phyloP scores from a whole-genome alignment of 2,888 invertebrate species.

The Oconnorella tubifera region DNA sequence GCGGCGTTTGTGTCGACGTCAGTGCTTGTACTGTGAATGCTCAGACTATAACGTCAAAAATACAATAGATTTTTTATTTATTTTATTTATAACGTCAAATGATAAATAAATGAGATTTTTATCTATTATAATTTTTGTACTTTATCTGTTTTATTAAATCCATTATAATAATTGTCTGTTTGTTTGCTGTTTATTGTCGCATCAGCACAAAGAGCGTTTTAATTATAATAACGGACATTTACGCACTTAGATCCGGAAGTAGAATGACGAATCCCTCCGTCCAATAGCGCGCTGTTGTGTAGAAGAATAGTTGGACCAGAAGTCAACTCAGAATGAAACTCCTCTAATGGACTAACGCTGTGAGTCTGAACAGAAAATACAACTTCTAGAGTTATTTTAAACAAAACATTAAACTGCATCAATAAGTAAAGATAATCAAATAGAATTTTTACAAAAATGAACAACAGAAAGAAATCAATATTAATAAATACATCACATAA shows the following conservation, averaged over 20 bases:
- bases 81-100: too few species aligned
- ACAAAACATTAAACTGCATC: neutral
- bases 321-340: slow-evolving; percentile 28
- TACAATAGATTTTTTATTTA: too few species aligned
- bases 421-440: neutral
- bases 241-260: slow-evolving; percentile 61
- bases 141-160: too few species aligned
- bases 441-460: neutral
- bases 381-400: too few species aligned
- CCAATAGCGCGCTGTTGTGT: slow-evolving; percentile 21
- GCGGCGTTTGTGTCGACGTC: slow-evolving; percentile 70
- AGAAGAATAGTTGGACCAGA: slow-evolving; percentile 28
- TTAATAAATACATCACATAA: too few species aligned
- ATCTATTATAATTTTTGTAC: too few species aligned
- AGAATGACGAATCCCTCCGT: slow-evolving; percentile 59
- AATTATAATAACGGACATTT: slow-evolving; percentile 39
- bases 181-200: too few species aligned
- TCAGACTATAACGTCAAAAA: slow-evolving; percentile 42
- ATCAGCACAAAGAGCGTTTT: slow-evolving; percentile 62
- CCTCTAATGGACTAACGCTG: slow-evolving; percentile 35
- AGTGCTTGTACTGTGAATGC: slow-evolving; percentile 66
- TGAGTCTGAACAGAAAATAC: slow-evolving; percentile 33
- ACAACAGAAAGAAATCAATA: neutral
- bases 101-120: too few species aligned
- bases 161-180: too few species aligned